phyloP scores from a whole-genome alignment of 2,113 vertebrate genomes.

The Paratilapia polleni region DNA sequence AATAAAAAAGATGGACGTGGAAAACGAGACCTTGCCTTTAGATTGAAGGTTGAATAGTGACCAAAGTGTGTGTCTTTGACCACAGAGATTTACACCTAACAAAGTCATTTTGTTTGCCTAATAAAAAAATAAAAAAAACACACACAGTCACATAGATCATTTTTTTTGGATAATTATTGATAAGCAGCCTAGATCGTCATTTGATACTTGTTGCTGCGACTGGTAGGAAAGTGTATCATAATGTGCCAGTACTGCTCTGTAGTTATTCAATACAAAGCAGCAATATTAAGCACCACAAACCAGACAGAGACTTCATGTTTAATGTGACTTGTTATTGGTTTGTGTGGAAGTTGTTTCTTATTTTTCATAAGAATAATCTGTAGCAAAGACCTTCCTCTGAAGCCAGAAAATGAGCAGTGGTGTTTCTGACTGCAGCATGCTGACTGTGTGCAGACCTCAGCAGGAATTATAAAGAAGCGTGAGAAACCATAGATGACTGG shows the following conservation, averaged over 20 bases:
- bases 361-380: constrained; percentile 27
- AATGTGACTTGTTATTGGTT: background rate
- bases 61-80: background rate
- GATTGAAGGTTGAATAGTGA: no score
- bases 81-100: background rate
- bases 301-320: constrained; percentile 14
- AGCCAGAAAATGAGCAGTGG: constrained; percentile 42
- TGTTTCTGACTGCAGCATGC: constrained; percentile 22
- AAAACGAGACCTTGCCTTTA: no score
- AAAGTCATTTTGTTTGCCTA: background rate
- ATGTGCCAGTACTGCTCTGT: background rate
- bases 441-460: constrained; percentile 53
- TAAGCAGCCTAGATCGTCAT: background rate
- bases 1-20: no score
- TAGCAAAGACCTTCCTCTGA: constrained; percentile 25
- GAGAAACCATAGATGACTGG: constrained; percentile 28
- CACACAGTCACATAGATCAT: background rate
- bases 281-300: background rate
- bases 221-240: background rate
- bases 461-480: constrained; percentile 34
- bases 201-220: background rate
- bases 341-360: constrained; percentile 20
- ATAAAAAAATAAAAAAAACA: background rate
- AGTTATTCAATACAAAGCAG: constrained; percentile 2
- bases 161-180: background rate